phyloP scores from a whole-genome alignment of 2,797 vertebrate species.

The Bryconaethiops microstoma region DNA sequence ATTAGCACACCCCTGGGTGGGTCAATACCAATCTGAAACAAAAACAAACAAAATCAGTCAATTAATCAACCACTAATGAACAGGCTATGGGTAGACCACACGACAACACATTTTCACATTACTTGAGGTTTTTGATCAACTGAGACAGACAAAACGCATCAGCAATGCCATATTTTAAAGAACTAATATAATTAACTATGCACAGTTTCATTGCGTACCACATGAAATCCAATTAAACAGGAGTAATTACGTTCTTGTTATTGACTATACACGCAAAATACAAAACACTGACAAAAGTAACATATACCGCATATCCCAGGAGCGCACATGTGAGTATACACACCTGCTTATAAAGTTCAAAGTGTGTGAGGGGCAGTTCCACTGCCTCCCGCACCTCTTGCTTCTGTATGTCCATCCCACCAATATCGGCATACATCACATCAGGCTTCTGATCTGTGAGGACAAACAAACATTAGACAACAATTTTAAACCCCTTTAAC shows the following conservation, averaged over 20 bases:
- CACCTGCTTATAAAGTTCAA: constrained; percentile 97
- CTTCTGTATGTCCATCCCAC: constrained; percentile 98
- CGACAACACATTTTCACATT: background rate
- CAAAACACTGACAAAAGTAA: too few species aligned
- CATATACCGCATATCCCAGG: too few species aligned
- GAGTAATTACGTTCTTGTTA: background rate
- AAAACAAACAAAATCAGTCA: background rate
- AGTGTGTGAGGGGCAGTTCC: constrained; percentile 95
- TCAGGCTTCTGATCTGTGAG: constrained; percentile 93
- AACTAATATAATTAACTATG: too few species aligned
- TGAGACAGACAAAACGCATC: too few species aligned
- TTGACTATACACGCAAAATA: too few species aligned
- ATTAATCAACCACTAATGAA: background rate
- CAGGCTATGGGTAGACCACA: background rate
- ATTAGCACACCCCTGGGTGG: constrained; percentile 92
- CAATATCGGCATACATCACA: constrained; percentile 93
- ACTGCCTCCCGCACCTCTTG: constrained; percentile 96
- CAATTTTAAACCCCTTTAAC: too few species aligned
- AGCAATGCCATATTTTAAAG: background rate
- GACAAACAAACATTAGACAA: background rate
- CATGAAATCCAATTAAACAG: background rate
- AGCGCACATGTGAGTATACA: background rate
- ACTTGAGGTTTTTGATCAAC: too few species aligned
- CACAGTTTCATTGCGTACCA: too few species aligned
- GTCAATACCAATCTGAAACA: constrained; percentile 89